Conservation (phyloP, 2,113 vertebrate species). For the Xerus inauris region DNA sequence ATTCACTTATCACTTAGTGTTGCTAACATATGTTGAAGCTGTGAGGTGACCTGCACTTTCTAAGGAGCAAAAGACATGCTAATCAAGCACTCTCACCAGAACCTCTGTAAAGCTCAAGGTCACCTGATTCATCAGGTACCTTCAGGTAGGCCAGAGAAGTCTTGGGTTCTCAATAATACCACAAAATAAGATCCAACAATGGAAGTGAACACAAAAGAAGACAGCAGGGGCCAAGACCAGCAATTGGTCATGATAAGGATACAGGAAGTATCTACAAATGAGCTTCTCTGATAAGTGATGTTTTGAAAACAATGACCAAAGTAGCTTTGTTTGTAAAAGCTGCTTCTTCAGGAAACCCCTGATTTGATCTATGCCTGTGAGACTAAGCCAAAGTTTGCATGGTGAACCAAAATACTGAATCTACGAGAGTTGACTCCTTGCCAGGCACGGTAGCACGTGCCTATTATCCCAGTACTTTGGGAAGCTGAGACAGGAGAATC, state of each 20-base stretch:
- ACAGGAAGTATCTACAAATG: background rate
- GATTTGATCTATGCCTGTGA: background rate
- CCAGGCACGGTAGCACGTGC: too few species aligned
- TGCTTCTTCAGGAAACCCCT: constrained; percentile 46
- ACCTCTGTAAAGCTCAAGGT: background rate
- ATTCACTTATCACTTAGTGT: background rate
- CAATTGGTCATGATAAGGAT: background rate
- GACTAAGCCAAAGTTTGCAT: constrained; percentile 61
- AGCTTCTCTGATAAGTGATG: background rate
- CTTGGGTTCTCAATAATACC: background rate
- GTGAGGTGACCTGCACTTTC: background rate
- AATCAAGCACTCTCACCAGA: background rate
- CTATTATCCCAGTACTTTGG: too few species aligned
- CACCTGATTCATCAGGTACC: background rate
- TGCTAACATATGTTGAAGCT: background rate
- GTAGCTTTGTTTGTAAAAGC: background rate
- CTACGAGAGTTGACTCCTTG: constrained; percentile 58
- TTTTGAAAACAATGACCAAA: constrained; percentile 43
- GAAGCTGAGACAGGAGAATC: too few species aligned
- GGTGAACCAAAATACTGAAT: constrained; percentile 40
- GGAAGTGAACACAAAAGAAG: background rate
- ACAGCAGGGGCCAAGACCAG: background rate
- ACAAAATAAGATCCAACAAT: background rate
- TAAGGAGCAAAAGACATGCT: background rate
- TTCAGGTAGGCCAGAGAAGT: background rate